Base-by-base conservation (phyloP, 1,140 invertebrate genomes). In the Liolophura sinensis region DNA sequence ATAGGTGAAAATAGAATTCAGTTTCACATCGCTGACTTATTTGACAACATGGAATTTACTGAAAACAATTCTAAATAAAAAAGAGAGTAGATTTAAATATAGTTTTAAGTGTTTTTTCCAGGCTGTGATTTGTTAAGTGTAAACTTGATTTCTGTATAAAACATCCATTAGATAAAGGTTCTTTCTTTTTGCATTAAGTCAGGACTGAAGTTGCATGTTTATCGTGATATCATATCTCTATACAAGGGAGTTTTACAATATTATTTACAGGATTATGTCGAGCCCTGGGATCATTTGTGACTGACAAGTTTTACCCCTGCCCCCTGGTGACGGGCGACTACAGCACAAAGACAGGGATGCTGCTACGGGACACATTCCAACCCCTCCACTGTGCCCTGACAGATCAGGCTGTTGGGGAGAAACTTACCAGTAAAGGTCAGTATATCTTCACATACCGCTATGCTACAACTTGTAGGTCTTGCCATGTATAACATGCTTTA, bases 251-350 rank as follows among this genome's bases (percentile, higher is more conserved):
- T 31, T n/a, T 62, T 4, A 22, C 22, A 62, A 24, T 50, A 3
- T 52, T 62, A 7, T 46, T 73, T 74, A 6, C 67, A 82, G 80
- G 63, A 31, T 48, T 80, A 57, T 80, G 74, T 67, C 61, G 64
- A 55, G 74, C 75, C n/a, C 49, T 75, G 22, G 73, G 73, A 14
- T 77, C 73, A 12, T 66, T 71, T 50, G 25, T 58, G 5, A 66
- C 66, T 57, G 81, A 82, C 63, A 81, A 81, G 57, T 82, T 79
- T 65, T 76, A 77, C 62, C 79, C 81, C 0, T 76, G 74, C 59
- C 75, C 72, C 9, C 65, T 81, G 16, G 71, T 62, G 18, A 67
- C 72, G 49, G 77, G 73, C 6, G 72, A 74, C 31, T 80, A 77
- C 68, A 75, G 77, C 64, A 82, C 79, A 14, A 70, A 69, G n/a